These are phyloP conservation scores for Cartodere bifasciata DNA, from an alignment of 2,888 invertebrate species.

Conservation along the genomic window DNA sequence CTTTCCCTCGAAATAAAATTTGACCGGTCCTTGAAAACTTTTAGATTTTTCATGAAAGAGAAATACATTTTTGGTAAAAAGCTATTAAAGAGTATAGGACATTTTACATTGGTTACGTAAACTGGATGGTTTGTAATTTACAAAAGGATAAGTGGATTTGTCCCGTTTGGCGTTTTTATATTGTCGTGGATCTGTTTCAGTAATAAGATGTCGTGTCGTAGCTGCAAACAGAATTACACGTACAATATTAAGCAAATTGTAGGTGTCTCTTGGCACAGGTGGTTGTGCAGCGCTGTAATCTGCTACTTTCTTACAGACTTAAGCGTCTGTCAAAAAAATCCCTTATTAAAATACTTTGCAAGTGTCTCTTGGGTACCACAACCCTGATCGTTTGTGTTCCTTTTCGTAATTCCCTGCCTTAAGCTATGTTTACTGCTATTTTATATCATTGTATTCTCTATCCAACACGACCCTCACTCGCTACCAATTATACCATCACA, in stretches of 20 bases:
- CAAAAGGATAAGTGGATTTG: too few relatives aligned
- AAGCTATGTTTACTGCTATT: conserved; percentile 23
- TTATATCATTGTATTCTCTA: too few relatives aligned
- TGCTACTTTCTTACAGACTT: conserved; percentile 24
- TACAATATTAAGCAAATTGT: conserved; percentile 25
- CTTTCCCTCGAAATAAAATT: too few relatives aligned
- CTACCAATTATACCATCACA: too few relatives aligned
- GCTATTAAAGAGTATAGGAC: too few relatives aligned
- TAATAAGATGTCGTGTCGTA: conserved; percentile 19
- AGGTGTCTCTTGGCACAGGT: conserved; percentile 30
- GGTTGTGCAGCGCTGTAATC: conserved; percentile 26
- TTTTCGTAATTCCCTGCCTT: conserved; percentile 28
- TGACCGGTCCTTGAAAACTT: too few relatives aligned
- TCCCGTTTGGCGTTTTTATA: conserved; percentile 17
- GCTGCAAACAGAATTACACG: conserved; percentile 20
- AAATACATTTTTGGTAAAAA: too few relatives aligned
- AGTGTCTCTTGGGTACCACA: conserved; percentile 21
- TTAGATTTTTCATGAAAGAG: too few relatives aligned
- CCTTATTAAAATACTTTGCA: conserved; percentile 32
- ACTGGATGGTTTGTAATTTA: too few relatives aligned
- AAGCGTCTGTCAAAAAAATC: conserved; percentile 32
- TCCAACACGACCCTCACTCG: too few relatives aligned
- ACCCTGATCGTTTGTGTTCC: conserved; percentile 14
- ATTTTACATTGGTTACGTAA: too few relatives aligned
- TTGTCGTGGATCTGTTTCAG: conserved; percentile 16